Evolutionary conservation across 2,797 vertebrate species (phyloP), one percentile per base, ranked within the genome.

Genomic region (Hafferia zeledoni): DNA sequence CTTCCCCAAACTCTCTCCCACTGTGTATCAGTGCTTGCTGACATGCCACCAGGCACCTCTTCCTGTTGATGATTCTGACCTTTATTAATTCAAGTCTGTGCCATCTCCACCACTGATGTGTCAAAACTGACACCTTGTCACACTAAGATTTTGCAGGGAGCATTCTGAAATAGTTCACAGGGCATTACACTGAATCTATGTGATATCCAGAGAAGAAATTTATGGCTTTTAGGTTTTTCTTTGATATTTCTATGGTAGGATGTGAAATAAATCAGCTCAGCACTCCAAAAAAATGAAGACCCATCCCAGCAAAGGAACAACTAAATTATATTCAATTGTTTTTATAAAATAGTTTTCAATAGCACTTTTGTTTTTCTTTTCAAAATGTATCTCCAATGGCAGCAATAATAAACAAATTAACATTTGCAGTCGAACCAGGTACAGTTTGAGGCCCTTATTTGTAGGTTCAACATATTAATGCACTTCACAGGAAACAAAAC

Each of bases 11-110:
- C 30, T 56, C 35, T 31, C 22, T 91, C 83, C 53, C 90, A 59
- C 80, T 74, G 60, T 37, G 92, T 83, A 77, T 91, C 88, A 93
- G 76, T 75, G 87, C 93, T 95, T 95, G 90, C 92, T 97, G 86
- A 70, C 74, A 87, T 83, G 87, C 90, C 94, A 96, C 83, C 52
- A 88, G 94, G 84, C 95, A 95, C 93, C 97, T 95, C 88, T 81
- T 96, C 93, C 94, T 96, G 90, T 87, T 98, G 97, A 98, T 35
- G 83, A 97, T 97, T 95, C 83, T 98, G 97, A 98, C 98, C 98
- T 98, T 98, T 98, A 98, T 98, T 98, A 98, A 98, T 98, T 98
- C 98, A 97, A 96, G 92, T 78, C 97, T 95, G 82, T 79, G 96
- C 97, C 91, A 76, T 97, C 97, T 96, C 96, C 93, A 91, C 95